Base-by-base conservation (phyloP, 2,797 vertebrate genomes). In the Xenopus petersii region DNA sequence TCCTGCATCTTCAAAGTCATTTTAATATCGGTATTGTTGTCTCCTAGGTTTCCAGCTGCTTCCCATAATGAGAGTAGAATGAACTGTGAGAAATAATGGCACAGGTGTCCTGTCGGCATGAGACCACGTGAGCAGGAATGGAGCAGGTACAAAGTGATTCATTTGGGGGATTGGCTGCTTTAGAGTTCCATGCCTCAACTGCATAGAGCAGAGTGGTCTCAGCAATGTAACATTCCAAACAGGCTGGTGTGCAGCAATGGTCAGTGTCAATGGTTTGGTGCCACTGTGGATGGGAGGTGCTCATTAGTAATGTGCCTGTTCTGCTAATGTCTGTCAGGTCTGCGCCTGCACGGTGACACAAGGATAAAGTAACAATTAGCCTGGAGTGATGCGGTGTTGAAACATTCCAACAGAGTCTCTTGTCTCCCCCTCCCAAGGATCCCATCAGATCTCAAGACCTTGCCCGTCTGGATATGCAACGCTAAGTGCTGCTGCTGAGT, bases 401-500 rank as follows among this genome's bases (percentile, higher is more conserved):
- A 79, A 75, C 60, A 13, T 51, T 85, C 81, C 81, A 81, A 24
- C 47, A 81, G 82, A 80, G 67, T 3, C 4, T 55, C 76, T 85
- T 80, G 83, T 12, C 66, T 71, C 80, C 51, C 51, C 62, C 64
- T 77, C 54, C 78, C 81, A 59, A 33, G 71, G 73, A 68, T 71
- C 69, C 79, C 84, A 71, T 84, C 84, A 83, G 58, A 79, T 74
- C 71, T 79, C 54, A 80, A 83, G 86, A 83, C 78, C 82, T 68
- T 54, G 30, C 60, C 72, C 49, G 81, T 68, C 84, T 69, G 56
- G 60, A 48, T 21, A 21, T 36, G 2, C 66, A 51, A 58, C 81
- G 16, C 54, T 81, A 81, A 80, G 80, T 84, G 77, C 68, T 78
- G 64, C 73, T 86, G 90, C 87, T 94, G 91, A 94, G 87, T 89